Percentiles rank a stretch among this genome's conserved stretches.
Evolutionary conservation across 2,888 invertebrate species (phyloP).

Genomic region (Macropis europaea): DNA sequence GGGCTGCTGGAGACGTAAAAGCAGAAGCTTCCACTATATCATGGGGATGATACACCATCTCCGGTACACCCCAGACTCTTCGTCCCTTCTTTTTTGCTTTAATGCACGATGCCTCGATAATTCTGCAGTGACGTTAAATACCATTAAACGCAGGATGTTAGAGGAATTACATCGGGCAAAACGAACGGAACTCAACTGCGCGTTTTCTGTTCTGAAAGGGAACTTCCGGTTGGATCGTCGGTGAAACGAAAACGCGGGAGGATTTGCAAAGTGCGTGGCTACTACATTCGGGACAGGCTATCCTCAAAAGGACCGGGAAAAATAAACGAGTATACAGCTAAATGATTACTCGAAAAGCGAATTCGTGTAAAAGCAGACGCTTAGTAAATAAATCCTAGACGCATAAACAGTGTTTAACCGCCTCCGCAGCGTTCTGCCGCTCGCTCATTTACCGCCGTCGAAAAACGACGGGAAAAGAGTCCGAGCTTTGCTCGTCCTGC

Average conservation of each 20-base stretch:
- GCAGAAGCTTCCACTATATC: constrained; percentile 18
- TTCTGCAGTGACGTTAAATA: constrained; percentile 10
- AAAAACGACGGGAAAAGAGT: background rate
- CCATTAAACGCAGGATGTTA: background rate
- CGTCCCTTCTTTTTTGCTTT: background rate
- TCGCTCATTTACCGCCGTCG: background rate
- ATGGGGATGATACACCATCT: constrained; percentile 15
- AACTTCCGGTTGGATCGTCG: too few relatives aligned
- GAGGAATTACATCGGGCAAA: background rate
- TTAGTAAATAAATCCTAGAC: constrained; percentile 24
- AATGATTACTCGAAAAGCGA: constrained; percentile 20
- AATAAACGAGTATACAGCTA: background rate
- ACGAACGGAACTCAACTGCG: background rate
- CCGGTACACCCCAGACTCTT: background rate
- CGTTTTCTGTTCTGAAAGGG: background rate
- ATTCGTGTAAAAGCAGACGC: constrained; percentile 4
- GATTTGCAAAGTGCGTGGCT: too few relatives aligned
- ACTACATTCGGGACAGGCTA: too few relatives aligned
- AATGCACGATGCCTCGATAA: background rate
- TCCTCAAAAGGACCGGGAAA: background rate
- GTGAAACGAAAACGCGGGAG: too few relatives aligned
- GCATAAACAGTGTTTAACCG: background rate
- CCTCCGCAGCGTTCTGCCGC: background rate
- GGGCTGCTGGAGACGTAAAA: constrained; percentile 32
- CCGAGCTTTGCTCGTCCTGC: constrained; percentile 10